Evolutionary conservation across 1,140 invertebrate genomes (phyloP).

Genomic region (Riptortus pedestris): DNA sequence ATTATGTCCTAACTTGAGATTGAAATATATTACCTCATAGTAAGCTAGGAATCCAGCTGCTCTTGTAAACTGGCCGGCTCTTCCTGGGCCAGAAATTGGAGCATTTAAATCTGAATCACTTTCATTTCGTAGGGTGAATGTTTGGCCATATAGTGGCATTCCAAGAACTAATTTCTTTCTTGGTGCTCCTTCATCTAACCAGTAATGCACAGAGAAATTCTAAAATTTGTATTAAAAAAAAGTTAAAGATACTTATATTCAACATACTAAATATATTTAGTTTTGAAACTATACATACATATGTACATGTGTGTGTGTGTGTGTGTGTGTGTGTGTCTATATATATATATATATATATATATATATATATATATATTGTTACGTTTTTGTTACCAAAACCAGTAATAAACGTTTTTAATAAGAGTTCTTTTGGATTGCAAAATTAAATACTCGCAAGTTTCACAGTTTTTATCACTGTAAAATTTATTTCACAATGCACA

Average conservation of each 20-base stretch:
- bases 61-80: slow-evolving; percentile 49
- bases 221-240: slow-evolving; percentile 34
- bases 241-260: background rate
- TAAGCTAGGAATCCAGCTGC: slow-evolving; percentile 54
- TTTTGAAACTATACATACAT: no score
- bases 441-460: no score
- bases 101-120: slow-evolving; percentile 43
- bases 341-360: no score
- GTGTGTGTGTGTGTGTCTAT: no score
- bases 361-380: no score
- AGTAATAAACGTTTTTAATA: no score
- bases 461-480: no score
- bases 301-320: background rate
- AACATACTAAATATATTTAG: no score
- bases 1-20: no score
- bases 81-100: slow-evolving; percentile 44
- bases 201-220: slow-evolving; percentile 52
- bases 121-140: slow-evolving; percentile 43
- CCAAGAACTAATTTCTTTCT: slow-evolving; percentile 53
- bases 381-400: no score
- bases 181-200: slow-evolving; percentile 48
- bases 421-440: no score
- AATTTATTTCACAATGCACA: no score
- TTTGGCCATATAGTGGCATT: slow-evolving; percentile 53
- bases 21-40: slow-evolving; percentile 61